Conservation (phyloP, 2,797 vertebrate species). For the Macropus fuliginosus region DNA sequence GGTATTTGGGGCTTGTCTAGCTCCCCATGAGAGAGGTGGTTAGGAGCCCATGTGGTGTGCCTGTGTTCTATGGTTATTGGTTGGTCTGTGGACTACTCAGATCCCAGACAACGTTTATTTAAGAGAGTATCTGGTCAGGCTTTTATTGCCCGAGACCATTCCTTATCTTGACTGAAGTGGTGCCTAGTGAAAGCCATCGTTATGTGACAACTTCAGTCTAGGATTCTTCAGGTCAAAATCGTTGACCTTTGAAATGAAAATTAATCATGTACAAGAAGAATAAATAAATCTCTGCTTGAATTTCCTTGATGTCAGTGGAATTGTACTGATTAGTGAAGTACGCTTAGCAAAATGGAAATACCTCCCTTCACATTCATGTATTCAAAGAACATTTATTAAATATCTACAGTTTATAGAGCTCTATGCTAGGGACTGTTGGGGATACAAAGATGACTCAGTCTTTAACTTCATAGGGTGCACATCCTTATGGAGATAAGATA, state of each 20-base stretch:
- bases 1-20: neutral
- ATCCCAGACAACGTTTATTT: neutral
- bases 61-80: neutral
- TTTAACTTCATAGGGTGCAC: neutral
- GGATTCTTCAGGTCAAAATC: neutral
- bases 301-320: neutral
- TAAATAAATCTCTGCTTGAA: neutral
- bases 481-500: neutral
- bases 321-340: neutral
- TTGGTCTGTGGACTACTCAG: neutral
- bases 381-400: neutral
- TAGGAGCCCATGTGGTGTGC: neutral
- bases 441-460: neutral
- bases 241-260: neutral
- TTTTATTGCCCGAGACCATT: neutral
- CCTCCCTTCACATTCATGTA: neutral
- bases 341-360: neutral
- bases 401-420: neutral
- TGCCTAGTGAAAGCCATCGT: neutral
- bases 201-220: neutral
- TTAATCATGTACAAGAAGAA: neutral
- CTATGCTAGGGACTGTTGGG: neutral
- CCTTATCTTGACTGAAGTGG: neutral
- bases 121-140: neutral
- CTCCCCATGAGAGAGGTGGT: neutral